A percentile compares a stretch with the other conserved stretches of the same genome.
These are phyloP conservation scores for Thelaira solivaga DNA, from an alignment of 2,888 invertebrate genomes.

Conservation along the genomic window DNA sequence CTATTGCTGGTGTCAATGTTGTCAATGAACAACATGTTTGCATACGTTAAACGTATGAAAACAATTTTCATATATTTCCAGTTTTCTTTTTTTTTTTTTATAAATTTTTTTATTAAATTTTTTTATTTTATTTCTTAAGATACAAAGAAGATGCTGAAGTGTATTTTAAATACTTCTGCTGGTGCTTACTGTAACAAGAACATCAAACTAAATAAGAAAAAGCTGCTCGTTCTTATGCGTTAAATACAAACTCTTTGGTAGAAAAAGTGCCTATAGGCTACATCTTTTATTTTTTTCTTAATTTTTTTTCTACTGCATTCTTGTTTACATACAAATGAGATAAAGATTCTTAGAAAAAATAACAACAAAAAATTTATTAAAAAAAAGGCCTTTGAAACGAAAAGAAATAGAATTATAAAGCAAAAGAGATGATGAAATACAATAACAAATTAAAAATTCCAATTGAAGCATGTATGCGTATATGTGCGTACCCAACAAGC, in stretches of 20 bases:
- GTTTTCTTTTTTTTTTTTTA: neutral
- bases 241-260: conserved; percentile 52
- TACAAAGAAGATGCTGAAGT: conserved; percentile 40
- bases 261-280: conserved; percentile 52
- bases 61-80: neutral
- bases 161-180: conserved; percentile 47
- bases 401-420: neutral
- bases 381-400: neutral
- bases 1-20: neutral
- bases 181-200: conserved; percentile 38
- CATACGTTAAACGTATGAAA: conserved; percentile 9
- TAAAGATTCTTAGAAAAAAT: conserved; percentile 9
- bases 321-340: conserved; percentile 1
- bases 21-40: conserved; percentile 21
- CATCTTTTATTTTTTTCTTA: conserved; percentile 37
- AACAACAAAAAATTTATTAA: neutral
- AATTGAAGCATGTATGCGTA: conserved; percentile 30
- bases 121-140: neutral
- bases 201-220: conserved; percentile 34
- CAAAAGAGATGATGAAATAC: conserved; percentile 2
- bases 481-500: too few relatives aligned
- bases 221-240: conserved; percentile 53
- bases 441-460: conserved; percentile 29
- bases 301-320: neutral
- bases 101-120: neutral